phyloP scores from a whole-genome alignment of 2,888 invertebrate genomes.

The Charanyca ferruginea region DNA sequence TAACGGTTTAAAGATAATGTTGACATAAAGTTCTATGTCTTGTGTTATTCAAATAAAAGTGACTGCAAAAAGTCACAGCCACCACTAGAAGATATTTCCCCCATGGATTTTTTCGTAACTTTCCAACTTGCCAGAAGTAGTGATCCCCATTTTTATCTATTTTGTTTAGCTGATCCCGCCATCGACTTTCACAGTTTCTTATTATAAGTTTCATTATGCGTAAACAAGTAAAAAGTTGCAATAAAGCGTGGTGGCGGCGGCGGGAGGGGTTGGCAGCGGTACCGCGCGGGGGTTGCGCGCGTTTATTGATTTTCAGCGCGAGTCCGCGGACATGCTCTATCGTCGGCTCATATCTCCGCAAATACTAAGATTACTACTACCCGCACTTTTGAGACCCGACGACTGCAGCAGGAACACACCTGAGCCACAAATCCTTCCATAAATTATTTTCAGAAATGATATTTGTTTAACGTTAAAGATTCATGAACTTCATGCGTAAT shows the following conservation, averaged over 20 bases:
- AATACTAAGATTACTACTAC: slow-evolving; percentile 61
- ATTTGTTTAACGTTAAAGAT: slow-evolving; percentile 10
- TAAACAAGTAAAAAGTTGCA: slow-evolving; percentile 78
- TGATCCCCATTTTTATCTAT: slow-evolving; percentile 31
- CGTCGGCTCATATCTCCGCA: slow-evolving; percentile 73
- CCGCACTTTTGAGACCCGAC: slow-evolving; percentile 46
- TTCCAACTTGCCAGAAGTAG: neutral
- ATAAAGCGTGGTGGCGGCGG: slow-evolving; percentile 62
- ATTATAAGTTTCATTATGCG: slow-evolving; percentile 58
- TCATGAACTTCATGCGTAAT: slow-evolving; percentile 19
- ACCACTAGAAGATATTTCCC: neutral
- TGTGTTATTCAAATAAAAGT: neutral
- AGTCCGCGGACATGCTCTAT: slow-evolving; percentile 69
- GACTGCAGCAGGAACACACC: slow-evolving; percentile 17
- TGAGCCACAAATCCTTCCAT: slow-evolving; percentile 19
- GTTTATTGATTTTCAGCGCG: slow-evolving; percentile 86
- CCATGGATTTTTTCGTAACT: neutral
- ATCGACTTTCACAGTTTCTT: slow-evolving; percentile 19
- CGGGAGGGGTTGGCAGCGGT: slow-evolving; percentile 44
- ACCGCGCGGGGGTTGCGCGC: slow-evolving; percentile 80
- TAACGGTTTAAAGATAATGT: no score
- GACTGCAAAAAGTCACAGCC: slow-evolving; percentile 3
- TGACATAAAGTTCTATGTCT: no score
- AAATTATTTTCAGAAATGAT: slow-evolving; percentile 26
- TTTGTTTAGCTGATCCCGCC: slow-evolving; percentile 7